Conservation (phyloP, 2,113 vertebrate species). For the Papio anubis region DNA sequence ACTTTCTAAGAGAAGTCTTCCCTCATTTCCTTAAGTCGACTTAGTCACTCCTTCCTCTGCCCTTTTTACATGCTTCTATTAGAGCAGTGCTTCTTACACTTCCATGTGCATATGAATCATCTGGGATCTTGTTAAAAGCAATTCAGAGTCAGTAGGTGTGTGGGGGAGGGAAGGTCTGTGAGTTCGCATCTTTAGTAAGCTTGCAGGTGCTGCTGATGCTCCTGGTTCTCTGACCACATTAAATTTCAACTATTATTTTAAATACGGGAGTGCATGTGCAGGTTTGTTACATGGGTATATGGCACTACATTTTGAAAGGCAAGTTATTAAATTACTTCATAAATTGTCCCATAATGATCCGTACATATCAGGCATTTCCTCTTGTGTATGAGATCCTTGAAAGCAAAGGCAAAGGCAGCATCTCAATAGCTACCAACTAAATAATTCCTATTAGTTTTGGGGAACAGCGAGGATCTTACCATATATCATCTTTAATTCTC, state of each 20-base stretch:
- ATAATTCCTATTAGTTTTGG: background rate
- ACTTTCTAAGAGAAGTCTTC: background rate
- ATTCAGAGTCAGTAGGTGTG: background rate
- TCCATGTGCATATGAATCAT: background rate
- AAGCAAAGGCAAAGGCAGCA: background rate
- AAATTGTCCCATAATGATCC: background rate
- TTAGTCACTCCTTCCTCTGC: background rate
- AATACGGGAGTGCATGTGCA: too few species aligned
- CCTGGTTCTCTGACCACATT: background rate
- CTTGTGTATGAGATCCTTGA: background rate
- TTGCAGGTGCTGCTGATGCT: background rate
- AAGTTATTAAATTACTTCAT: background rate
- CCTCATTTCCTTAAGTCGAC: background rate
- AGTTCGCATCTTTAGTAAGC: background rate
- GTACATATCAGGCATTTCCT: background rate
- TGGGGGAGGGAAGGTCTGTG: background rate
- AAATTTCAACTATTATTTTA: too few species aligned
- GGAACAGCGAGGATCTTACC: background rate
- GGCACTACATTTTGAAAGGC: background rate
- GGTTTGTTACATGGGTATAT: too few species aligned
- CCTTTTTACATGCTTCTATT: background rate
- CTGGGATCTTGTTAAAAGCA: conserved; percentile 13
- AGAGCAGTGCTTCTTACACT: background rate
- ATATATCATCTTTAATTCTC: background rate
- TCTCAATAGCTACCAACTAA: background rate